Percentiles rank a stretch among this genome's conserved stretches.
Conservation (phyloP, 2,113 vertebrate genomes). For the Chaetura pelagica region DNA sequence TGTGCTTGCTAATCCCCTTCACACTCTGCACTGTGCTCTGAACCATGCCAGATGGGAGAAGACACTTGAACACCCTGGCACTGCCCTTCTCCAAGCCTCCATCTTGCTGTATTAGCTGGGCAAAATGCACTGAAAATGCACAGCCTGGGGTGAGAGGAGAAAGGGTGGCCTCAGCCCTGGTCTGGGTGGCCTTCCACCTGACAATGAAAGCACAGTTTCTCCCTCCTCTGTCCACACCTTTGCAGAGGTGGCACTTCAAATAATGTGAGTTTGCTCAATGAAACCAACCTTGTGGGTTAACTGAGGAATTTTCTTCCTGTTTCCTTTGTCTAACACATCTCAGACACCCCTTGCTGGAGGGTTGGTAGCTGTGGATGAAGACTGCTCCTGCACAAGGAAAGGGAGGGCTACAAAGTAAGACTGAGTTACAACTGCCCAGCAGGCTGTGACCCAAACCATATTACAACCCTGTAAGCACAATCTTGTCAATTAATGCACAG, state of each 20-base stretch:
- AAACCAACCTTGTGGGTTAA: background rate
- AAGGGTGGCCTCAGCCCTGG: background rate
- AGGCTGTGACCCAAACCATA: background rate
- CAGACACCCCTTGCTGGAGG: background rate
- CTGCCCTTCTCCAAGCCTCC: background rate
- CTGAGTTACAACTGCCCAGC: background rate
- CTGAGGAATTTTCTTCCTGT: background rate
- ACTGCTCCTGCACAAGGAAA: background rate
- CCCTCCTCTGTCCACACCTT: background rate
- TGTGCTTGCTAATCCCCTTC: background rate
- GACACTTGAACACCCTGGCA: background rate
- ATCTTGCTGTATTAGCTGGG: accelerated
- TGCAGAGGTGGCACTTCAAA: background rate
- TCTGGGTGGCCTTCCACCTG: background rate
- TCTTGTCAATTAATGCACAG: background rate
- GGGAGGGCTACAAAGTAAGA: background rate
- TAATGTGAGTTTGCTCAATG: accelerated
- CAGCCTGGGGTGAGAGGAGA: background rate
- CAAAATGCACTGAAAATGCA: background rate
- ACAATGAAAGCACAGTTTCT: accelerated
- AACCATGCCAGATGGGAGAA: background rate
- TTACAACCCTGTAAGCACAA: background rate
- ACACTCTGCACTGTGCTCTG: background rate
- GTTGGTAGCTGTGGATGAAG: background rate
- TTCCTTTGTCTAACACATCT: background rate